phyloP scores from a whole-genome alignment of 37 sponge, comb jelly and placozoan species.

The Axinella damicornis region DNA sequence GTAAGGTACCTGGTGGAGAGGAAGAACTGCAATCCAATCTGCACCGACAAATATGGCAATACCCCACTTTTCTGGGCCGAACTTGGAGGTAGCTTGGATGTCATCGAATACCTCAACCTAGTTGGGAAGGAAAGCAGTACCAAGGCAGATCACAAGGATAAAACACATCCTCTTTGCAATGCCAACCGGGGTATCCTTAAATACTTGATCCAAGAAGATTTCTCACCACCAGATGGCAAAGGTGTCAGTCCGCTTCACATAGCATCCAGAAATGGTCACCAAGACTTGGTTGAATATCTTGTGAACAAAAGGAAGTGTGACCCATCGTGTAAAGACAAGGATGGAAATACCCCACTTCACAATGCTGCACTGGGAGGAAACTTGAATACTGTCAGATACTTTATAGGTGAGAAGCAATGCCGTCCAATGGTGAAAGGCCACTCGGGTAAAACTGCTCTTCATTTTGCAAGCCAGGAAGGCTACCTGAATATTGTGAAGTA shows the following conservation, averaged over 20 bases:
- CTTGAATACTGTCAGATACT: slow-evolving; percentile 28
- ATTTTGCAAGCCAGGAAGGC: slow-evolving; percentile 18
- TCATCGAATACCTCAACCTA: not conserved
- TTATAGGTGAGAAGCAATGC: slow-evolving; percentile 8
- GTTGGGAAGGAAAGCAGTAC: no score
- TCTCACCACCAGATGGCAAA: no score
- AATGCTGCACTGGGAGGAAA: slow-evolving; percentile 22
- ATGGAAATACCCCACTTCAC: slow-evolving; percentile 36
- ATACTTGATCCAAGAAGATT: no score
- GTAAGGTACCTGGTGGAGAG: slow-evolving; percentile 9
- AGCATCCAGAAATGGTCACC: not conserved
- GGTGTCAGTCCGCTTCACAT: not conserved
- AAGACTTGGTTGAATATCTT: not conserved
- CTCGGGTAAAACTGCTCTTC: not conserved
- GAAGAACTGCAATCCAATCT: not conserved
- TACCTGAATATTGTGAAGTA: slow-evolving; percentile 14
- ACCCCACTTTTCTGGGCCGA: not conserved
- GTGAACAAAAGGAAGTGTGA: not conserved
- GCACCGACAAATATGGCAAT: not conserved
- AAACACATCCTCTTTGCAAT: no score
- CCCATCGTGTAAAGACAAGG: not conserved
- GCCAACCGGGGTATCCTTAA: no score
- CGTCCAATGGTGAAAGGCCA: not conserved
- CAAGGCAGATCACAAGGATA: no score
- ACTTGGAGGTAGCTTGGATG: not conserved